Conservation (phyloP, 2,888 invertebrate species). For the Colletes collaris region DNA sequence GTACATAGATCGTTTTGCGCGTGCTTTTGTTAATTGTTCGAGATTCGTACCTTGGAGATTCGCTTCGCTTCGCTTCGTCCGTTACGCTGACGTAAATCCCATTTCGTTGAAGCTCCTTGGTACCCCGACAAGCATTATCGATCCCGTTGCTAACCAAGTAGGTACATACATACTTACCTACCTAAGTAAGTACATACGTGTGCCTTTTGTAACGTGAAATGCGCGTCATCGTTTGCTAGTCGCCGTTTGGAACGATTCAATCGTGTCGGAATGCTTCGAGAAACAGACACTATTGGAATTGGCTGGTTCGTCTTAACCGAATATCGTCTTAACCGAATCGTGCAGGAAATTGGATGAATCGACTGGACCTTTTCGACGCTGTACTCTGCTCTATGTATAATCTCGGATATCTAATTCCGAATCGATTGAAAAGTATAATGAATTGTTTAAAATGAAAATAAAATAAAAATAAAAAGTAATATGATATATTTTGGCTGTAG, state of each 20-base stretch:
- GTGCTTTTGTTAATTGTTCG: background rate
- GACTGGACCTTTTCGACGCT: too few relatives aligned
- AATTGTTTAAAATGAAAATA: too few relatives aligned
- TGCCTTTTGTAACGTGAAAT: too few relatives aligned
- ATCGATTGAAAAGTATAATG: too few relatives aligned
- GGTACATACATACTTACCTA: too few relatives aligned
- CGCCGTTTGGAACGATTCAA: background rate
- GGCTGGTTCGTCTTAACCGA: constrained; percentile 18
- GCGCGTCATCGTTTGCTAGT: too few relatives aligned
- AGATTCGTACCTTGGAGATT: background rate
- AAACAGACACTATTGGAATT: constrained; percentile 49
- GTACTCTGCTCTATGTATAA: too few relatives aligned
- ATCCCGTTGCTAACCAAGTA: background rate
- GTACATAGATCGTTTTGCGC: constrained; percentile 54
- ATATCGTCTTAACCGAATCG: constrained; percentile 4
- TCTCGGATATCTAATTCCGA: too few relatives aligned
- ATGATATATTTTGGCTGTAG: too few relatives aligned
- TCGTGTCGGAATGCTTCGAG: constrained; percentile 13
- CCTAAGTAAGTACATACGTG: too few relatives aligned
- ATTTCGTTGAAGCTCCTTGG: constrained; percentile 18
- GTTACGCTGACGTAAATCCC: constrained; percentile 5
- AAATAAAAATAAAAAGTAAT: too few relatives aligned
- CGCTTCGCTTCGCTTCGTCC: constrained; percentile 1
- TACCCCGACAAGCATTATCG: constrained; percentile 18
- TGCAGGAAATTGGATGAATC: too few relatives aligned